Percentiles rank a stretch among this genome's conserved stretches.
phyloP scores from a whole-genome alignment of 2,888 invertebrate genomes.

The Drosophila villosipedis region DNA sequence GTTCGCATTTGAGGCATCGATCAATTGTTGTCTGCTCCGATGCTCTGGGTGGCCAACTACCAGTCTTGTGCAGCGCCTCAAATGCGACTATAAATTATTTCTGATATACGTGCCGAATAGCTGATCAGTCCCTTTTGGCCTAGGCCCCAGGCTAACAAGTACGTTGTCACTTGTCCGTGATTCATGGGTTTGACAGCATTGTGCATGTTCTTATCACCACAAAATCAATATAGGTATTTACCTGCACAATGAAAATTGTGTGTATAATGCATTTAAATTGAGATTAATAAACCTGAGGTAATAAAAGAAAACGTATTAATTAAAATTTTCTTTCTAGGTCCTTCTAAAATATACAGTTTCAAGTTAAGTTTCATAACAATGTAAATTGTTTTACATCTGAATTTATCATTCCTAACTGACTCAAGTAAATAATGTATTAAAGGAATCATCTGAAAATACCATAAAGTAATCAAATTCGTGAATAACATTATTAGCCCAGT shows the following conservation, averaged over 20 bases:
- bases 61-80: conserved; percentile 61
- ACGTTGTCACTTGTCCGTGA: conserved; percentile 44
- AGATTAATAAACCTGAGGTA: neutral
- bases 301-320: neutral
- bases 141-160: conserved; percentile 30
- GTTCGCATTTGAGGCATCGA: conserved; percentile 57
- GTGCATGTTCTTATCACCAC: conserved; percentile 26
- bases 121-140: conserved; percentile 45
- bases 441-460: neutral
- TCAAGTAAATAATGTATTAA: neutral
- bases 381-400: neutral
- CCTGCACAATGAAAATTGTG: neutral
- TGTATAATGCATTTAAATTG: conserved; percentile 5
- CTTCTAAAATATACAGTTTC: neutral
- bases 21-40: conserved; percentile 60
- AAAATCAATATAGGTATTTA: neutral
- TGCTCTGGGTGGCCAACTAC: conserved; percentile 66
- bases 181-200: conserved; percentile 46
- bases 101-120: conserved; percentile 58
- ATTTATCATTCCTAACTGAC: neutral
- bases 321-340: neutral
- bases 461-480: neutral
- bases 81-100: conserved; percentile 75
- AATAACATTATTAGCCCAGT: neutral
- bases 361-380: neutral